phyloP scores from a whole-genome alignment of 2,888 invertebrate species.

The Odontothrips loti region DNA sequence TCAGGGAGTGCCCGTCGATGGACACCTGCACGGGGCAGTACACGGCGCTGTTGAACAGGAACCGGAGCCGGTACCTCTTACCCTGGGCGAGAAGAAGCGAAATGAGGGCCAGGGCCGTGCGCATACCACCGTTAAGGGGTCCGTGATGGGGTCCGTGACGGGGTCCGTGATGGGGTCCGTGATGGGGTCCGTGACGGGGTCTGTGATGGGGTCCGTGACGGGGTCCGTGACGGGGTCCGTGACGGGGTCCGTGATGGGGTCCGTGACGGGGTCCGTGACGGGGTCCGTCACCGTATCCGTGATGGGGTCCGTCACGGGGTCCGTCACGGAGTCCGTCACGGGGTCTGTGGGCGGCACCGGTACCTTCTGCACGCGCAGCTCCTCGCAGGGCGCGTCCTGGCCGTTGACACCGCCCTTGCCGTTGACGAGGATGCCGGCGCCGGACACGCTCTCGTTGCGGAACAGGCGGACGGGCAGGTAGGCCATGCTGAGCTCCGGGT shows the following conservation, averaged over 20 bases:
- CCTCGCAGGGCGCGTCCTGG: background rate
- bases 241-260: background rate
- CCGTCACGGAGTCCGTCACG: too few relatives aligned
- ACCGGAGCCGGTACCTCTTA: constrained; percentile 44
- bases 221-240: background rate
- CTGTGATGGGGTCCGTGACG: too few relatives aligned
- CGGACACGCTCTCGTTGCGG: constrained; percentile 1
- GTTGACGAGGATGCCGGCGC: constrained; percentile 8
- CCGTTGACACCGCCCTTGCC: background rate
- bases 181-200: too few relatives aligned
- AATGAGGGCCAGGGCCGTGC: too few relatives aligned
- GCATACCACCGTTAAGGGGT: too few relatives aligned
- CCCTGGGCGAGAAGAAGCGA: constrained; percentile 41
- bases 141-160: too few relatives aligned
- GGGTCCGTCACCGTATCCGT: too few relatives aligned
- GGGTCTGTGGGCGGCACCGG: background rate
- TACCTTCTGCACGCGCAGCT: background rate
- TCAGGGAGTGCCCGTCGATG: constrained; percentile 45
- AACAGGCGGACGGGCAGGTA: background rate
- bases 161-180: too few relatives aligned
- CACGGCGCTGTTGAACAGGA: constrained; percentile 45
- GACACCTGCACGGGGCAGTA: constrained; percentile 48
- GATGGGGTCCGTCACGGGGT: too few relatives aligned
- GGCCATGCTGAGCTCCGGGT: constrained; percentile 36
- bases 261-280: too few relatives aligned